phyloP scores from a whole-genome alignment of 2,113 vertebrate species.

The Columba janthina region DNA sequence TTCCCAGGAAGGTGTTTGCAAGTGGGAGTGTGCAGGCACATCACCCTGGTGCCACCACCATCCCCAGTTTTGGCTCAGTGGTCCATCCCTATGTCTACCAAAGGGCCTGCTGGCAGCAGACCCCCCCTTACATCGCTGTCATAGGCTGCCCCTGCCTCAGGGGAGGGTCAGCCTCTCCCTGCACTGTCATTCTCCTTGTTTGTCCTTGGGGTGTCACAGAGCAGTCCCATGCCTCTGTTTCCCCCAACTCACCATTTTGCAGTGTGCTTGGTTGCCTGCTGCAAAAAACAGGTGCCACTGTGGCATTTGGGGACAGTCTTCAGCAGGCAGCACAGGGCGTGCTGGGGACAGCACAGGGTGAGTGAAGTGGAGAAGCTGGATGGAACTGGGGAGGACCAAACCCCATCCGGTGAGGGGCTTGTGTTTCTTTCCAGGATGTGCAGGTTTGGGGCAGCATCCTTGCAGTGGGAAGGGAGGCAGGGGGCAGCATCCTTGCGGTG shows the following conservation, averaged over 20 bases:
- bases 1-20: not conserved
- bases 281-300: fast-evolving
- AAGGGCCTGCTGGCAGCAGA: not conserved
- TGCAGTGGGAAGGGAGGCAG: not conserved
- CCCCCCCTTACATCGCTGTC: not conserved
- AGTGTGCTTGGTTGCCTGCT: fast-evolving
- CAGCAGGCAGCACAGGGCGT: fast-evolving
- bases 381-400: not conserved
- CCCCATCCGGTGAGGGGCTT: not conserved
- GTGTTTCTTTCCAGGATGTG: not conserved
- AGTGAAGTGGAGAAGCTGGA: not conserved
- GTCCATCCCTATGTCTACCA: not conserved
- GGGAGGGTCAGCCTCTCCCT: not conserved
- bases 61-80: not conserved
- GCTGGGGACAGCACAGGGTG: fast-evolving
- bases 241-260: fast-evolving
- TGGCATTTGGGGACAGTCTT: fast-evolving
- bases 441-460: not conserved
- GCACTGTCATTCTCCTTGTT: fast-evolving
- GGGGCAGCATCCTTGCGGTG: not conserved
- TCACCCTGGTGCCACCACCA: fast-evolving
- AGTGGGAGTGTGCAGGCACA: not conserved
- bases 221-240: not conserved
- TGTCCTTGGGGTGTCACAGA: fast-evolving
- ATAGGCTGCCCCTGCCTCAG: fast-evolving